Base-by-base conservation (phyloP, 2,888 invertebrate genomes). In the Rhimphoctona megacephalus region DNA sequence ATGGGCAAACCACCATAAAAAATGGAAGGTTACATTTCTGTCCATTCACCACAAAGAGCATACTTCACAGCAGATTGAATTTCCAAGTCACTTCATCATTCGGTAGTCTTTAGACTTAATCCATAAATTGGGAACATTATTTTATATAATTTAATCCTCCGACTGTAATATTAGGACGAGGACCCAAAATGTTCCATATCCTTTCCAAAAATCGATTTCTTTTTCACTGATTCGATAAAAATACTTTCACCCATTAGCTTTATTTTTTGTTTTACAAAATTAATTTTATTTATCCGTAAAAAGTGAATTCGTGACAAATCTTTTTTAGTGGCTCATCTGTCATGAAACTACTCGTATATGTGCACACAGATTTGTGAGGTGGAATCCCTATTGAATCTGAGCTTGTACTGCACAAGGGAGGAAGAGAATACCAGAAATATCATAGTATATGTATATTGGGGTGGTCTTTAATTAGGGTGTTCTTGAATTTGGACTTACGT, bases 401-500 rank as follows among this genome's bases (percentile, higher is more conserved):
- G 36, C 36, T 39, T 22, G 39, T 52, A 74, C 39, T 39, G 19
- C 57, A 39, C 52, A n/a, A 74, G 25, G 39, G 22, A 39, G 57
- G 14, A 73, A 36, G 8, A 11, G 73, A 74, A 74, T 74, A 25
- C 57, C 73, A 39, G 57, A 39, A 74, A 74, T 57, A 61, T 36
- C 14, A 36, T 39, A 39, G 5, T 39, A 54, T 7, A 22, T n/a
- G 11, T 22, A 17, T n/a, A n/a, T n/a, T n/a, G n/a, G n/a, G n/a
- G n/a, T n/a, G n/a, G n/a, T n/a, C n/a, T n/a, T n/a, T n/a, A n/a
- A n/a, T n/a, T n/a, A n/a, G n/a, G n/a, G n/a, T n/a, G n/a, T n/a
- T n/a, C n/a, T n/a, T n/a, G n/a, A n/a, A n/a, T n/a, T n/a, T n/a
- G n/a, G n/a, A n/a, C n/a, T n/a, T n/a, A n/a, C n/a, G n/a, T n/a